Evolutionary conservation across 2,113 vertebrate species (phyloP).

Genomic region (Mormyrus iriodes): DNA sequence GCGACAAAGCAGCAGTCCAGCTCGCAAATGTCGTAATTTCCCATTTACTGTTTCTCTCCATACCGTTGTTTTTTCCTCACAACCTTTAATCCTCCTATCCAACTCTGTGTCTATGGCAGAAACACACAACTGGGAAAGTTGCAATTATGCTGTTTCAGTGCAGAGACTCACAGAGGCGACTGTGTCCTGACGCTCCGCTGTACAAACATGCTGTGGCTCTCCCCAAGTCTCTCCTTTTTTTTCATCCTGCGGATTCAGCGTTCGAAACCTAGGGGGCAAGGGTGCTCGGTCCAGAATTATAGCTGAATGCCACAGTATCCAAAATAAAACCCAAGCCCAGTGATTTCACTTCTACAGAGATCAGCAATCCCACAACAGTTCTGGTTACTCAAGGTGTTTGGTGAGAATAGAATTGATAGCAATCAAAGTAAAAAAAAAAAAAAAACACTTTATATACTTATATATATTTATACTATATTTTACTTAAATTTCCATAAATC

Average conservation of each 20-base stretch:
- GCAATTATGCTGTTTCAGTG: slow-evolving; percentile 28
- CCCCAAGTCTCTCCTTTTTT: slow-evolving; percentile 49
- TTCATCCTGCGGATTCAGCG: slow-evolving; percentile 41
- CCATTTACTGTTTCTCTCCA: not conserved
- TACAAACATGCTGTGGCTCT: slow-evolving; percentile 43
- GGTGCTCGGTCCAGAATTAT: slow-evolving; percentile 25
- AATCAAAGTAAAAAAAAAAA: not conserved
- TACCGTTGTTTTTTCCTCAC: not conserved
- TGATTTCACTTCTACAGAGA: not conserved
- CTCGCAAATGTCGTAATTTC: slow-evolving; percentile 1
- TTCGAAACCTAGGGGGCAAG: slow-evolving; percentile 36
- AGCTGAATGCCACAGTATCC: slow-evolving; percentile 32
- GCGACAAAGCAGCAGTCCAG: not conserved
- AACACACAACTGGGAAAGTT: slow-evolving; percentile 20
- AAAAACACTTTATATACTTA: too few species aligned
- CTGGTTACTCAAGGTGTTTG: not conserved
- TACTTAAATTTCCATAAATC: not conserved
- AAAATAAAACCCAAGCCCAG: slow-evolving; percentile 38
- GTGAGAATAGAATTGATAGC: not conserved
- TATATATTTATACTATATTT: not conserved
- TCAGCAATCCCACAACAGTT: not conserved
- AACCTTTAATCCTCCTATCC: not conserved
- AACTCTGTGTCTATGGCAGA: not conserved
- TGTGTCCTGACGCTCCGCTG: slow-evolving; percentile 12
- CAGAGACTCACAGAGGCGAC: slow-evolving; percentile 12